Conservation (phyloP, 2,888 invertebrate species). For the Herminia tarsipennalis region DNA sequence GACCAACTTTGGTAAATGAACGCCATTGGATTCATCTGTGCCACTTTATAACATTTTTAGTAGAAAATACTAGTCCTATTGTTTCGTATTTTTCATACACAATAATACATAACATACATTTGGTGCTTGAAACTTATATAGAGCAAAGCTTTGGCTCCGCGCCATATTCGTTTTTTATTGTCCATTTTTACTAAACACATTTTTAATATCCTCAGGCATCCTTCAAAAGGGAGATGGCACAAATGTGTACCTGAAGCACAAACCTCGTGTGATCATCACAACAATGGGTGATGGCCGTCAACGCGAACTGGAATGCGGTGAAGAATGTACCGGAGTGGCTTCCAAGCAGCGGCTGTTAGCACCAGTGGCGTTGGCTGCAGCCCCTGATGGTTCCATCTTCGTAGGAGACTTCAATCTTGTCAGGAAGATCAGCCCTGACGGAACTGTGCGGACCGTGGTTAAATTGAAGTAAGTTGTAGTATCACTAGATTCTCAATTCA, state of each 20-base stretch:
- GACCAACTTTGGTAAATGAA: no score
- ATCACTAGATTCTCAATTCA: no score
- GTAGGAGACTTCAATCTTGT: conserved; percentile 98
- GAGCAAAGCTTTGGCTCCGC: no score
- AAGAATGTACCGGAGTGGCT: conserved; percentile 89
- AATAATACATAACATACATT: no score
- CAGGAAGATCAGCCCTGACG: conserved; percentile 94
- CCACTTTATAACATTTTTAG: no score
- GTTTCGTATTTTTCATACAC: no score
- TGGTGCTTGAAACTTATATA: no score
- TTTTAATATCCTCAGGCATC: conserved; percentile 87
- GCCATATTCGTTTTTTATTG: no score
- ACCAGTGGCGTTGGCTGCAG: conserved; percentile 96
- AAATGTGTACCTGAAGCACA: conserved; percentile 96
- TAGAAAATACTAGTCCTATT: no score
- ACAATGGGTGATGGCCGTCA: conserved; percentile 97
- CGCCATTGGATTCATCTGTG: no score
- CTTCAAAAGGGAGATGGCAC: conserved; percentile 99
- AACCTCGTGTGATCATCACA: conserved; percentile 95
- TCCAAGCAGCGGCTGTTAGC: conserved; percentile 93
- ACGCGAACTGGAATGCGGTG: conserved; percentile 92
- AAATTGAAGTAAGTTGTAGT: conserved; percentile 92
- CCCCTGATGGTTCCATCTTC: conserved; percentile 96
- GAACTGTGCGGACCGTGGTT: conserved; percentile 92
- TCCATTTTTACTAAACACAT: background rate